Conservation (phyloP, 2,113 vertebrate species). For the Tragelaphus strepsiceros region DNA sequence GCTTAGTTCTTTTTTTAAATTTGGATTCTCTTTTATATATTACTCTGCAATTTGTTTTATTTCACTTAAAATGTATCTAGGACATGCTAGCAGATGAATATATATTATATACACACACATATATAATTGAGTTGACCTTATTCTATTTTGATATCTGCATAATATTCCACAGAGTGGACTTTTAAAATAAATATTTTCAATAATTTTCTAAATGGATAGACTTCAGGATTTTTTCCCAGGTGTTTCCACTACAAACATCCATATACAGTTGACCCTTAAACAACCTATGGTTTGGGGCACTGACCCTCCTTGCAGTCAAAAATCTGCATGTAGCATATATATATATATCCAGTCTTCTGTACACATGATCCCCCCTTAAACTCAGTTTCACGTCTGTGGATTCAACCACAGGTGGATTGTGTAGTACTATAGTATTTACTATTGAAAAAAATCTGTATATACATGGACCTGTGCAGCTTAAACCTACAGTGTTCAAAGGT, state of each 20-base stretch:
- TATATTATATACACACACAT: neutral
- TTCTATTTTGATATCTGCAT: neutral
- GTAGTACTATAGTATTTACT: neutral
- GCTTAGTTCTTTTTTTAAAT: neutral
- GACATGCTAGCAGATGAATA: neutral
- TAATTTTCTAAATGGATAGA: neutral
- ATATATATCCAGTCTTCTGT: neutral
- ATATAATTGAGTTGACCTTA: neutral
- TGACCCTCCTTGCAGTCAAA: neutral
- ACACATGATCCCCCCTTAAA: neutral
- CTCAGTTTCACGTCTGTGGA: neutral
- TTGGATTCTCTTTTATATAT: neutral
- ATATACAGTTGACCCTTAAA: neutral
- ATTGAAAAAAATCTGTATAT: neutral
- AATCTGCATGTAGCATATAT: neutral
- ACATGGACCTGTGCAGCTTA: neutral
- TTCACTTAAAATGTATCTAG: neutral
- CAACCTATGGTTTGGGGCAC: neutral
- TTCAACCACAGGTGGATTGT: fast-evolving
- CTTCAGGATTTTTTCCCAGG: neutral
- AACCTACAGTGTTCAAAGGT: neutral
- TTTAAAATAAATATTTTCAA: constrained; percentile 13
- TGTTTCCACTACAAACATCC: neutral
- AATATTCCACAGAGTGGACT: neutral
- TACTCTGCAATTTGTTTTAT: neutral